Evolutionary conservation across 2,113 vertebrate genomes (phyloP).

Genomic region (Malurus cyaneus): DNA sequence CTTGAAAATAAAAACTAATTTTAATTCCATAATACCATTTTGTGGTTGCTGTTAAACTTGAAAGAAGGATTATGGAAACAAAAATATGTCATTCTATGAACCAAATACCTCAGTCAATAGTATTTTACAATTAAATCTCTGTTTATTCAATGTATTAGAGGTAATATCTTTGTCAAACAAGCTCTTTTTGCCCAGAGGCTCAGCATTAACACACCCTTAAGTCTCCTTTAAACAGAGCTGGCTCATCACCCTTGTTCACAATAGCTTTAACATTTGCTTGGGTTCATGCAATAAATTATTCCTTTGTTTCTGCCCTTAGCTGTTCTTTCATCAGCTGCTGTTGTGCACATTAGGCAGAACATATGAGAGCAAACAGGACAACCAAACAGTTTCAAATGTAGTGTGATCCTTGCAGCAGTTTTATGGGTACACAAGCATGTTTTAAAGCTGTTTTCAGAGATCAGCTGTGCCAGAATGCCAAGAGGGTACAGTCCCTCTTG

Average conservation of each 20-base stretch:
- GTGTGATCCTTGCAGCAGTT: neutral
- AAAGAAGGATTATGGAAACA: conserved; percentile 47
- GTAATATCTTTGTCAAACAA: conserved; percentile 61
- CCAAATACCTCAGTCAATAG: conserved; percentile 41
- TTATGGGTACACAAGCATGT: neutral
- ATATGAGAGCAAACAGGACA: neutral
- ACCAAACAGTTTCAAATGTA: neutral
- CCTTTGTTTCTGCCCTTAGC: conserved; percentile 36
- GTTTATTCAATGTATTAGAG: conserved; percentile 43
- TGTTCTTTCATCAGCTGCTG: neutral
- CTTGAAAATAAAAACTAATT: conserved; percentile 55
- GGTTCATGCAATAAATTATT: neutral
- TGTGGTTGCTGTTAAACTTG: conserved; percentile 35
- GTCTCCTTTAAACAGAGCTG: conserved; percentile 39
- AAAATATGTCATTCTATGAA: conserved; percentile 56
- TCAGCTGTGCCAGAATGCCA: neutral
- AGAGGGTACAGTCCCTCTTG: neutral
- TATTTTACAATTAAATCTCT: conserved; percentile 60
- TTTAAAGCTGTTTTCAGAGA: neutral
- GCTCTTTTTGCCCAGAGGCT: conserved; percentile 53
- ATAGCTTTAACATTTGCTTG: conserved; percentile 22
- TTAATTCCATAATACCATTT: conserved; percentile 66
- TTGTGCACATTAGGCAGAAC: neutral
- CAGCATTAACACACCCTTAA: conserved; percentile 59
- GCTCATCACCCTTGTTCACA: neutral